phyloP scores from a whole-genome alignment of 2,113 vertebrate genomes.

The Falcunculus frontatus region DNA sequence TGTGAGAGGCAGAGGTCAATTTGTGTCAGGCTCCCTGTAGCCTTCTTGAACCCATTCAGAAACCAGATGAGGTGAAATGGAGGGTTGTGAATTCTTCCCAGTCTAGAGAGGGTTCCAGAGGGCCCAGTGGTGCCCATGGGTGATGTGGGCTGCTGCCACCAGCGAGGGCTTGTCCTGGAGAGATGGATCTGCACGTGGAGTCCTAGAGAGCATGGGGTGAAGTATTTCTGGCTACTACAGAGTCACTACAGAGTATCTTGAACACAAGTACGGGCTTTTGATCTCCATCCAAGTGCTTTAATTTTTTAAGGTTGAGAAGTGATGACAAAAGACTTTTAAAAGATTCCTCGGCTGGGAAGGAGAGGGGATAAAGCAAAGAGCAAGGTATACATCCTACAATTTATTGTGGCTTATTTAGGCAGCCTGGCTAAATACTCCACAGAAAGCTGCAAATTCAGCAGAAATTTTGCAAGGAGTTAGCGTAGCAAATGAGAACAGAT shows the following conservation, averaged over 20 bases:
- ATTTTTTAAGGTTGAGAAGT: neutral
- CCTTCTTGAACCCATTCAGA: neutral
- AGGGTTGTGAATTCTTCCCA: neutral
- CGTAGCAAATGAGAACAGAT: slow-evolving; percentile 22
- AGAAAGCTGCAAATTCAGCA: slow-evolving; percentile 36
- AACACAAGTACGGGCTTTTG: neutral
- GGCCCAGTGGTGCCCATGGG: neutral
- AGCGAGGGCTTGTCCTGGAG: neutral
- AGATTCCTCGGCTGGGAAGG: neutral
- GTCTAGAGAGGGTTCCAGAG: neutral
- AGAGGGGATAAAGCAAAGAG: slow-evolving; percentile 25
- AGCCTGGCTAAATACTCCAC: slow-evolving; percentile 1
- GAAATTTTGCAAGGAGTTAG: slow-evolving; percentile 14
- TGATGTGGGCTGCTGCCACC: neutral
- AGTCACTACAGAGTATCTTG: neutral
- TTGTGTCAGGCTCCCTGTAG: neutral
- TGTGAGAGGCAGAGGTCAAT: neutral
- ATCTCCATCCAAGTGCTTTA: neutral
- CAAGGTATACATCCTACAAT: neutral
- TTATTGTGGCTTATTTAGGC: slow-evolving; percentile 9
- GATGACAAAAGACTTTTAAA: slow-evolving; percentile 5
- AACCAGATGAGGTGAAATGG: neutral
- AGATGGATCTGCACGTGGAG: neutral
- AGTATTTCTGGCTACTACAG: neutral
- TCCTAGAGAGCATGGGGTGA: neutral